Evolutionary conservation across 2,797 vertebrate species (phyloP).

Genomic region (Squalus acanthias): DNA sequence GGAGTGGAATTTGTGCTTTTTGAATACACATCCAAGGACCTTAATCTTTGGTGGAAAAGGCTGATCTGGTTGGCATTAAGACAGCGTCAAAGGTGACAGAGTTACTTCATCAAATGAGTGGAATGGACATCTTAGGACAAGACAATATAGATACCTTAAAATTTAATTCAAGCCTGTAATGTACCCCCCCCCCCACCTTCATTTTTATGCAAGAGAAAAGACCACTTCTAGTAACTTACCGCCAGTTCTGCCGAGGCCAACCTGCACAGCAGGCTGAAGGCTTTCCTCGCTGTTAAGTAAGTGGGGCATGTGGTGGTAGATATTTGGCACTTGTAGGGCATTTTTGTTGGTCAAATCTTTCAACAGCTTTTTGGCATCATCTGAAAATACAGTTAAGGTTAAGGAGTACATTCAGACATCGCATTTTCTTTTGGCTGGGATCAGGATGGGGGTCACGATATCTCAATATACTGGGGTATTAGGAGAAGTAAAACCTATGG

Average conservation of each 20-base stretch:
- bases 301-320: constrained; percentile 98
- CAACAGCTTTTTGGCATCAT: constrained; percentile 88
- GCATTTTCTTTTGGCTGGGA: neutral
- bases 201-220: neutral
- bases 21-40: neutral
- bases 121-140: neutral
- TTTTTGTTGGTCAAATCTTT: constrained; percentile 86
- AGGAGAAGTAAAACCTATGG: neutral
- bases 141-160: neutral
- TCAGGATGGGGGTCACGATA: neutral
- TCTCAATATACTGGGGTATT: neutral
- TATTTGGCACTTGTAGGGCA: constrained; percentile 94
- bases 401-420: neutral
- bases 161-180: neutral
- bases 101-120: neutral
- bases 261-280: constrained; percentile 89
- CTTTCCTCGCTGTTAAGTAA: constrained; percentile 92
- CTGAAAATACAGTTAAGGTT: constrained; percentile 59
- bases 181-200: too few relatives aligned
- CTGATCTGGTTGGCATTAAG: neutral
- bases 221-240: constrained; percentile 58
- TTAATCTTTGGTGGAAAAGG: neutral
- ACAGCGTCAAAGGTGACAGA: neutral
- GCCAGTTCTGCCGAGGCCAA: constrained; percentile 85
- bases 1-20: neutral